These are phyloP conservation scores for Manis javanica DNA, from an alignment of 2,797 vertebrate species.

Conservation along the genomic window DNA sequence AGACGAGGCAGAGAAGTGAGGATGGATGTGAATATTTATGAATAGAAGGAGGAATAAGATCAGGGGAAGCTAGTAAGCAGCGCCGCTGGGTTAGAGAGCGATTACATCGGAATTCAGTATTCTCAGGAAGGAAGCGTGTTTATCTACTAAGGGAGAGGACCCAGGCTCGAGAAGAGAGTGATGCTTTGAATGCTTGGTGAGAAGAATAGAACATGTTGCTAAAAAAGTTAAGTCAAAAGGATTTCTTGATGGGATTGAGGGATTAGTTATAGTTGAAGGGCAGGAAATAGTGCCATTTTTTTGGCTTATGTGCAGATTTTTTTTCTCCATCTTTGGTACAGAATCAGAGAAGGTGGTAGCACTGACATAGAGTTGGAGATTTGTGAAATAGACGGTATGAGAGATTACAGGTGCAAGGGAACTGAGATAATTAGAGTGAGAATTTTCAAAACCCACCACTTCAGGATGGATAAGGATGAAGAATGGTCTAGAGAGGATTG, in stretches of 20 bases:
- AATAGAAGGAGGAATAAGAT: not conserved
- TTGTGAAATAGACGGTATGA: not conserved
- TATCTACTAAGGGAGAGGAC: not conserved
- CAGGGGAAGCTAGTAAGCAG: not conserved
- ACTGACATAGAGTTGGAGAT: not conserved
- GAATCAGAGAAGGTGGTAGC: not conserved
- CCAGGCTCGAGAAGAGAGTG: not conserved
- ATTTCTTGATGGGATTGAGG: not conserved
- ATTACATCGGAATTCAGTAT: not conserved
- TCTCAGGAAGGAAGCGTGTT: not conserved
- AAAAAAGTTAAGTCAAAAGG: not conserved
- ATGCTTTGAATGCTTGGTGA: not conserved
- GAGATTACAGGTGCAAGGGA: not conserved
- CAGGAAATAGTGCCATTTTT: not conserved
- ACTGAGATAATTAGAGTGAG: not conserved
- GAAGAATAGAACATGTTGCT: not conserved
- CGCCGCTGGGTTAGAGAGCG: not conserved
- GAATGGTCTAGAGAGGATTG: not conserved
- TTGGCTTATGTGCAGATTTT: not conserved
- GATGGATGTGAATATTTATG: not conserved
- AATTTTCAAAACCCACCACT: not conserved
- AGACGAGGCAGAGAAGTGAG: not conserved
- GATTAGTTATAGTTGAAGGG: not conserved
- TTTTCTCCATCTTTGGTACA: not conserved
- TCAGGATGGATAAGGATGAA: not conserved